phyloP scores from a whole-genome alignment of 2,888 invertebrate genomes.

The Acanthosepion lycidas region DNA sequence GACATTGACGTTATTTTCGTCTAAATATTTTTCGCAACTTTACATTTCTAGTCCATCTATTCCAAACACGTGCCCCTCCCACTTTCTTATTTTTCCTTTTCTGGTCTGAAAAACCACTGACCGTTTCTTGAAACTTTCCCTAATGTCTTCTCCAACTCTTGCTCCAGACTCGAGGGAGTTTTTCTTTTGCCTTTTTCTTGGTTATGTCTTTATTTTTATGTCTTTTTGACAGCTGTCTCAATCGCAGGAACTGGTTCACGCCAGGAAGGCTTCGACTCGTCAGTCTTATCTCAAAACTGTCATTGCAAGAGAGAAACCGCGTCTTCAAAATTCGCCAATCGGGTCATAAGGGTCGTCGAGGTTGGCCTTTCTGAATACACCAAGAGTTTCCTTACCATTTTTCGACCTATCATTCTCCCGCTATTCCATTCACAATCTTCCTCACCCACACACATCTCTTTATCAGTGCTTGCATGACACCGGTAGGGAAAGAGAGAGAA shows the following conservation, averaged over 20 bases:
- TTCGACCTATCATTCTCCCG: neutral
- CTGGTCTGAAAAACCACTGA: neutral
- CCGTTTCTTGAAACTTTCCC: neutral
- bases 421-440: neutral
- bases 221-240: neutral
- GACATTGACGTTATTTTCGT: no score
- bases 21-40: no score
- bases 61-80: no score
- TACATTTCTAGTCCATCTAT: no score
- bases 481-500: neutral
- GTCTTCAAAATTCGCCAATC: neutral
- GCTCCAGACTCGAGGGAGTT: neutral
- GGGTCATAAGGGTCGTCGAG: neutral
- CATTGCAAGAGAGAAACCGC: neutral
- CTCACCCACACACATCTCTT: neutral
- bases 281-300: neutral
- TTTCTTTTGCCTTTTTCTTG: neutral
- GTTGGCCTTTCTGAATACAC: neutral
- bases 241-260: neutral
- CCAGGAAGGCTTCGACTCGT: conserved; percentile 5
- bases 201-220: neutral
- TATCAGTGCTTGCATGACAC: neutral
- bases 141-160: neutral
- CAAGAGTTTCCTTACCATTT: neutral
- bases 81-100: neutral